Evolutionary conservation across 92 coral and sea anemone species (phyloP).

Genomic region (Bergia puertoricense): DNA sequence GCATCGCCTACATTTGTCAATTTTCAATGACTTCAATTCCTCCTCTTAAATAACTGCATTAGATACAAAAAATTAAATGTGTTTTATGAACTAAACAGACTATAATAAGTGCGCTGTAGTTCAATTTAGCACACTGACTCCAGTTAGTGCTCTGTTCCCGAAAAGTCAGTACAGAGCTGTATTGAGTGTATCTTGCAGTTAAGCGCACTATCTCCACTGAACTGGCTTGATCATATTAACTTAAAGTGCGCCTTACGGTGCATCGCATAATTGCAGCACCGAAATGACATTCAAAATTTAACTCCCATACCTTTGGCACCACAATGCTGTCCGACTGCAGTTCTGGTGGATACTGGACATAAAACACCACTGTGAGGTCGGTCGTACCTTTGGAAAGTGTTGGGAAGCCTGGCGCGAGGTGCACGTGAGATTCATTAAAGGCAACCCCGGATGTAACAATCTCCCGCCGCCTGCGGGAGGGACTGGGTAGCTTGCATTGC

Average conservation of each 20-base stretch:
- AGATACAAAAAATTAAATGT: too few species aligned
- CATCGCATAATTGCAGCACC: neutral
- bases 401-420: slow-evolving; percentile 41
- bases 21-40: too few species aligned
- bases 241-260: neutral
- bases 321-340: neutral
- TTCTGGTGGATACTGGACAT: slow-evolving; percentile 16
- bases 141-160: neutral
- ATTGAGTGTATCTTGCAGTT: neutral
- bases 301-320: slow-evolving; percentile 10
- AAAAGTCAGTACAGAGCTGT: neutral
- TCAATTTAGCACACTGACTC: too few species aligned
- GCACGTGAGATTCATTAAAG: slow-evolving; percentile 22
- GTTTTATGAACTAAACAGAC: too few species aligned
- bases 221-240: neutral
- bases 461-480: slow-evolving; percentile 28
- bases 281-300: neutral
- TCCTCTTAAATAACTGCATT: too few species aligned
- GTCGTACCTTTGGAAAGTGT: slow-evolving; percentile 7
- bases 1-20: too few species aligned
- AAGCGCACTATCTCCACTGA: neutral
- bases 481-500: slow-evolving; percentile 10
- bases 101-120: too few species aligned
- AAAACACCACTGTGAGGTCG: slow-evolving; percentile 25
- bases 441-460: neutral